These are phyloP conservation scores for Syrrhaptes paradoxus DNA, from an alignment of 2,113 vertebrate species.

Conservation along the genomic window DNA sequence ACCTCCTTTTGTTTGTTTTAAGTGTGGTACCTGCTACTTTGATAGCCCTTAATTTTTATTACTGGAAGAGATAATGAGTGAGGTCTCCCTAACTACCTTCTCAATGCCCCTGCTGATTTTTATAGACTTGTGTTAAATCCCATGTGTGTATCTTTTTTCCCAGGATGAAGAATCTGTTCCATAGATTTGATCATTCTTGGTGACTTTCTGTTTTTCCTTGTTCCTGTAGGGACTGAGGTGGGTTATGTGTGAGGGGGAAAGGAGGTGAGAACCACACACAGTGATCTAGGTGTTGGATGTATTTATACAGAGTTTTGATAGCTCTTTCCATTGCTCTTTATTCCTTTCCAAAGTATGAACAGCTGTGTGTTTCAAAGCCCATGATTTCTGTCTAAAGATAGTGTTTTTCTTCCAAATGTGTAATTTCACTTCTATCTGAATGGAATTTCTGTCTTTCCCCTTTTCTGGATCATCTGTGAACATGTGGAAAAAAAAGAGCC, in stretches of 20 bases:
- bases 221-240: background rate
- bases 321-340: background rate
- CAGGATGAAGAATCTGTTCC: background rate
- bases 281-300: background rate
- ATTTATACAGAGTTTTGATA: background rate
- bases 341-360: background rate
- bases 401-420: background rate
- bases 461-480: background rate
- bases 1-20: background rate
- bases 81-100: background rate
- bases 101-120: background rate
- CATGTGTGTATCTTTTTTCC: background rate
- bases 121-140: background rate
- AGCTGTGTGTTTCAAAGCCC: background rate
- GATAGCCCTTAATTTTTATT: background rate
- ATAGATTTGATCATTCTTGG: background rate
- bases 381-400: background rate
- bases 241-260: background rate
- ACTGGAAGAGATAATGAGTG: background rate
- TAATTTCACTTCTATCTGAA: background rate
- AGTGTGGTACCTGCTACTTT: background rate
- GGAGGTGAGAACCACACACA: accelerated
- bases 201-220: background rate
- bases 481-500: background rate
- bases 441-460: background rate